Evolutionary conservation across 2,797 vertebrate genomes (phyloP).

Genomic region (Hozukius guyotensis): DNA sequence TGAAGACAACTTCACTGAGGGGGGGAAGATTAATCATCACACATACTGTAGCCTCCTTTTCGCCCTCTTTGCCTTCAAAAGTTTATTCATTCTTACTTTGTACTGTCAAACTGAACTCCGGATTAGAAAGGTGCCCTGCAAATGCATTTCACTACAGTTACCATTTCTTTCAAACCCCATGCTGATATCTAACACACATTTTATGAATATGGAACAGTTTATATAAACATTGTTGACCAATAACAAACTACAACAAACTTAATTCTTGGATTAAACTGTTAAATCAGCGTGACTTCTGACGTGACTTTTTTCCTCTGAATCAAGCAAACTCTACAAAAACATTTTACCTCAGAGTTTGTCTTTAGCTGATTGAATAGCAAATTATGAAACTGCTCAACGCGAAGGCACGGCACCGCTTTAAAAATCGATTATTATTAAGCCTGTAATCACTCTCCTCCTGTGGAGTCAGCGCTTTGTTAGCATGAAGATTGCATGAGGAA

Average conservation of each 20-base stretch:
- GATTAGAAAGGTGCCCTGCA: constrained; percentile 6
- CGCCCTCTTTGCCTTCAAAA: background rate
- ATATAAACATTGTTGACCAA: background rate
- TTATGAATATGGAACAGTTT: background rate
- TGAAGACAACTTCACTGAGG: constrained; percentile 38
- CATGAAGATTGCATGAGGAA: background rate
- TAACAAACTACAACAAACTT: background rate
- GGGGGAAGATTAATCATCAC: constrained; percentile 53
- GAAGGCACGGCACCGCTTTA: background rate
- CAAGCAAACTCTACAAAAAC: background rate
- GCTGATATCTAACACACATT: background rate
- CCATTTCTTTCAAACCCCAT: background rate
- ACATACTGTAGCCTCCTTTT: constrained; percentile 2
- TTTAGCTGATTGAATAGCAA: background rate
- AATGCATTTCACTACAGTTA: background rate
- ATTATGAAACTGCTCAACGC: background rate
- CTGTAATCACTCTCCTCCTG: background rate
- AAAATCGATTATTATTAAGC: background rate
- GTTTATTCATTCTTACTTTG: constrained; percentile 45
- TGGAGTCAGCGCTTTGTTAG: background rate
- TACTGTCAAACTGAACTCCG: constrained; percentile 38
- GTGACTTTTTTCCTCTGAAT: background rate
- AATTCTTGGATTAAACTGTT: background rate
- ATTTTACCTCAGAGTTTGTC: background rate
- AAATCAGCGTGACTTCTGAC: fast-evolving